Conservation (phyloP, 2,113 vertebrate genomes). For the Triplophysa siluroides region DNA sequence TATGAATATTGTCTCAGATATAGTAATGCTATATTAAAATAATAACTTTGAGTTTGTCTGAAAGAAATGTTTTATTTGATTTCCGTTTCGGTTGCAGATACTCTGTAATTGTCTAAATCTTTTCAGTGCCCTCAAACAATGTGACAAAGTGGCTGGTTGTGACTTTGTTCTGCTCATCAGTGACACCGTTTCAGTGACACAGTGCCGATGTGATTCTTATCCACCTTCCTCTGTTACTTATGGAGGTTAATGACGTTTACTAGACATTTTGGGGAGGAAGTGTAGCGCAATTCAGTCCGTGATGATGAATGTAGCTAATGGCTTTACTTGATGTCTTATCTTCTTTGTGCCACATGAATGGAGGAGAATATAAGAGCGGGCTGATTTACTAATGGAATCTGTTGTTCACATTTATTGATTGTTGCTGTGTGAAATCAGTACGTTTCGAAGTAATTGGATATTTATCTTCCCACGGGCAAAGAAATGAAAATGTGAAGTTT, state of each 20-base stretch:
- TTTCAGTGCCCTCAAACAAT: not conserved
- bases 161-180: not conserved
- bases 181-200: conserved; percentile 21
- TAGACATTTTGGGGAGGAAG: conserved; percentile 45
- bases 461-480: conserved; percentile 38
- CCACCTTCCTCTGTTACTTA: conserved; percentile 33
- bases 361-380: conserved; percentile 34
- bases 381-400: conserved; percentile 37
- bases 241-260: conserved; percentile 45
- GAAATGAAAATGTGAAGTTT: conserved; percentile 27
- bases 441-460: conserved; percentile 36
- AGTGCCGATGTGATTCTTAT: not conserved
- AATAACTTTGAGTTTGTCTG: not conserved
- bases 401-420: conserved; percentile 46
- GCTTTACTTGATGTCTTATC: conserved; percentile 37
- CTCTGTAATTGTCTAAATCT: not conserved
- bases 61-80: not conserved
- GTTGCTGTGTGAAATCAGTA: conserved; percentile 26
- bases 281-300: conserved; percentile 31
- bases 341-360: conserved; percentile 39
- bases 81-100: not conserved
- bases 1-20: too few species aligned
- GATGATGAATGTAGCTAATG: conserved; percentile 50
- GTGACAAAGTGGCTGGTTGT: not conserved
- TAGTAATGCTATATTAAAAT: not conserved